Base-by-base conservation (phyloP, 92 coral and sea anemone genomes). In the Palythoa caribaeorum region DNA sequence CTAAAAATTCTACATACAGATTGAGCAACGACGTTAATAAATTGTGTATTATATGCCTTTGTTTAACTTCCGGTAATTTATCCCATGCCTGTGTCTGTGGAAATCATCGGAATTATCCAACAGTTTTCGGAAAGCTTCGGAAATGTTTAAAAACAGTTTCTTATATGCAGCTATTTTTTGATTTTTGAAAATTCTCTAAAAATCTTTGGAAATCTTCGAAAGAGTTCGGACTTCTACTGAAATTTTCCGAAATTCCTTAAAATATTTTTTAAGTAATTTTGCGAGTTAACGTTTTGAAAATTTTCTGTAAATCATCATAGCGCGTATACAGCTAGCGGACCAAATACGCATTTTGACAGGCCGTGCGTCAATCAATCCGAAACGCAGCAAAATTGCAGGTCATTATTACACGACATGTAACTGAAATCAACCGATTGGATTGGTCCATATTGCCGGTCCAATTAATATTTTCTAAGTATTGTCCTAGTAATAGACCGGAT, bases 81-180 rank as follows among this genome's bases (percentile, higher is more conserved):
- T 44, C 50, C 50, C 50, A 44, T 44, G 50, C 50, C n/a, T 60
- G 2, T 6, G 62, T 55, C 62, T 55, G 20, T 7, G 28, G 68
- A 60, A 60, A 60, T 60, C 68, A 60, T 1, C 28, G 28, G 68
- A 60, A 60, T 1, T 60, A 60, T 60, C 68, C 68, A 60, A 60
- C 68, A 60, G 35, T 60, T 60, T 60, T 16, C 28, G 68, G 68
- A 60, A 60, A 60, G 68, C 68, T 60, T 60, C 68, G 35, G 68
- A 60, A 60, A 60, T 60, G 68, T 60, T 60, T 60, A 60, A 60
- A 60, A 60, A 60, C 68, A 17, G 68, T 60, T 60, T 60, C 62
- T 55, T 55, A 55, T 11, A 54, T 54, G 60, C 60, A 60, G n/a
- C 20, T 60, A 60, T 0, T 16, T 60, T 60, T 60, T 60, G 68